phyloP scores from a whole-genome alignment of 2,888 invertebrate genomes.

The Pyrgus malvae region DNA sequence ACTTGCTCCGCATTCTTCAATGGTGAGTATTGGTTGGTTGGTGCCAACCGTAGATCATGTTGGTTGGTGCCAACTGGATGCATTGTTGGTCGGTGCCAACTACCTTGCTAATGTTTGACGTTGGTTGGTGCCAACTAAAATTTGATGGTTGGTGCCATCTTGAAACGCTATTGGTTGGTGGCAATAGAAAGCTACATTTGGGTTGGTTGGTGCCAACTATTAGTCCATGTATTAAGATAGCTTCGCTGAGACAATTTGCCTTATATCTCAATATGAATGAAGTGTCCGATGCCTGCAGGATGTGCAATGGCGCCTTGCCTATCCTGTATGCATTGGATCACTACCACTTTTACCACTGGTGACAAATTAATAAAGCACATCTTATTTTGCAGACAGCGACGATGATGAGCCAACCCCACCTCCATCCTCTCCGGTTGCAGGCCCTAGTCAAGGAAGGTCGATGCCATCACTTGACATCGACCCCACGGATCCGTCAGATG shows the following conservation, averaged over 20 bases:
- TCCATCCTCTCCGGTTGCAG: background rate
- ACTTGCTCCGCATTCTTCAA: no score
- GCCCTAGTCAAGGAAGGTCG: background rate
- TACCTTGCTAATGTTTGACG: background rate
- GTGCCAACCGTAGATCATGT: no score
- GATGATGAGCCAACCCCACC: background rate
- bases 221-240: background rate
- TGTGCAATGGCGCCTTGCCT: background rate
- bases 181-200: background rate
- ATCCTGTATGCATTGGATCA: background rate
- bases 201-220: background rate
- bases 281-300: background rate
- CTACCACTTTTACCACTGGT: background rate
- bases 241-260: background rate
- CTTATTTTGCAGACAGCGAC: background rate
- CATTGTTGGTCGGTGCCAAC: no score
- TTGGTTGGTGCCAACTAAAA: background rate
- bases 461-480: background rate
- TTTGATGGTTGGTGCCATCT: background rate
- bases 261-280: background rate
- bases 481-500: background rate
- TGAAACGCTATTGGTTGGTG: background rate
- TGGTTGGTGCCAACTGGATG: no score
- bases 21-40: no score
- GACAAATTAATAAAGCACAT: background rate